Evolutionary conservation across 2,888 invertebrate genomes (phyloP).

Genomic region (Idaea biselata): DNA sequence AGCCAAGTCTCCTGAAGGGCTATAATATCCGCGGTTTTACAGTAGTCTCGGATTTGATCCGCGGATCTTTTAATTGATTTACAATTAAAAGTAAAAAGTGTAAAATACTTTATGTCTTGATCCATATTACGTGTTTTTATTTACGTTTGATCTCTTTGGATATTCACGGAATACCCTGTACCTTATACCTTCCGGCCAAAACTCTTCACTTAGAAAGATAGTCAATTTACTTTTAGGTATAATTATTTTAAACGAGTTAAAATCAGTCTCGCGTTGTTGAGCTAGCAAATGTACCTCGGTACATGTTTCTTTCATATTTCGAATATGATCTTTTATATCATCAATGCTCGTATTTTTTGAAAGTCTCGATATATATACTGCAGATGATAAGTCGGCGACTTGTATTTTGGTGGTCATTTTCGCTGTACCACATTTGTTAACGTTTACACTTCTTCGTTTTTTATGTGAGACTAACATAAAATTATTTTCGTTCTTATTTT

Average conservation of each 20-base stretch:
- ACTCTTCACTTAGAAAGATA: conserved; percentile 20
- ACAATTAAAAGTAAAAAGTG: conserved; percentile 29
- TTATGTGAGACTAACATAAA: conserved; percentile 5
- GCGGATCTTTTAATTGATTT: conserved; percentile 26
- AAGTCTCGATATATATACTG: conserved; percentile 11
- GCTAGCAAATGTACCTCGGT: conserved; percentile 16
- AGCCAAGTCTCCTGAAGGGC: conserved; percentile 30
- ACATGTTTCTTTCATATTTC: neutral
- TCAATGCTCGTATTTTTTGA: neutral
- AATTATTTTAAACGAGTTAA: conserved; percentile 24
- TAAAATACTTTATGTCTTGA: conserved; percentile 5
- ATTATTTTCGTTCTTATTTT: neutral
- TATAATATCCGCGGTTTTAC: conserved; percentile 16
- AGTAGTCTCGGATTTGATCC: conserved; percentile 20
- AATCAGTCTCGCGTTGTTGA: conserved; percentile 18
- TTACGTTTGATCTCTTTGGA: conserved; percentile 4
- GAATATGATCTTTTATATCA: conserved; percentile 6
- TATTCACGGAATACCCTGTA: conserved; percentile 23
- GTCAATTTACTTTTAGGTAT: conserved; percentile 21
- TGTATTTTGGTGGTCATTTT: conserved; percentile 6
- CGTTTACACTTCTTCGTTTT: conserved; percentile 5
- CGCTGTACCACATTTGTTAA: conserved; percentile 9
- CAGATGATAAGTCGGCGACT: conserved; percentile 6
- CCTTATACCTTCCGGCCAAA: conserved; percentile 28
- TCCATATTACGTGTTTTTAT: neutral